Percentiles rank a stretch among this genome's conserved stretches.
Conservation (phyloP, 2,113 vertebrate genomes). For the Arothron firmamentum region DNA sequence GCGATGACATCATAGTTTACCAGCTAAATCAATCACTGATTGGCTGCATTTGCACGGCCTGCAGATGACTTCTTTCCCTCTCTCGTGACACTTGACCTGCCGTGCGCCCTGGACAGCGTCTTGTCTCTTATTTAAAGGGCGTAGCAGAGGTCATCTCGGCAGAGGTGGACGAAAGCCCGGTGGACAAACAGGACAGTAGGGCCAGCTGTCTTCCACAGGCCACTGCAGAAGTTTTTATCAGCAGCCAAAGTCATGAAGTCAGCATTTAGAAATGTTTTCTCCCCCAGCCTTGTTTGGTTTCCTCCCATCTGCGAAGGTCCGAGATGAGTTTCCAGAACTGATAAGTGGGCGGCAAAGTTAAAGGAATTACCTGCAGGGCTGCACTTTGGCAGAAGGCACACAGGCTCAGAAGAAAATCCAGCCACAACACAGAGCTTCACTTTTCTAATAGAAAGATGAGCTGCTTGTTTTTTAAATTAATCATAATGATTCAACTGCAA, state of each 20-base stretch:
- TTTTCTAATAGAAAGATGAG: too few relatives aligned
- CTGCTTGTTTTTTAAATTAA: too few relatives aligned
- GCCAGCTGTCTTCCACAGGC: conserved; percentile 17
- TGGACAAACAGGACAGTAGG: conserved; percentile 23
- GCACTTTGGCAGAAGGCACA: conserved; percentile 27
- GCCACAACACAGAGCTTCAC: conserved; percentile 4
- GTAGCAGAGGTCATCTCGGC: conserved; percentile 25
- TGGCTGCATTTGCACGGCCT: conserved; percentile 38
- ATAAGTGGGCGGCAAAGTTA: conserved; percentile 28
- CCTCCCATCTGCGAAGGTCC: conserved; percentile 45
- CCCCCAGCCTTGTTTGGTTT: conserved; percentile 59
- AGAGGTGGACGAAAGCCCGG: conserved; percentile 28
- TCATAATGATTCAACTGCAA: too few relatives aligned
- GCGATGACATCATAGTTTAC: not conserved
- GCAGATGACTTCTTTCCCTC: conserved; percentile 41
- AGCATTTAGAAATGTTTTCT: conserved; percentile 64
- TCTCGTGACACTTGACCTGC: conserved; percentile 2
- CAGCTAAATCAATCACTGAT: conserved; percentile 58
- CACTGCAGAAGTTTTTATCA: conserved; percentile 51
- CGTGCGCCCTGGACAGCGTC: conserved; percentile 6
- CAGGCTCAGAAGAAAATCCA: not conserved
- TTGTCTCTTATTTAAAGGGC: conserved; percentile 25
- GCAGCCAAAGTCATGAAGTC: conserved; percentile 57
- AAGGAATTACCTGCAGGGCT: conserved; percentile 33
- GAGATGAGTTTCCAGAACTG: conserved; percentile 45